Evolutionary conservation across 2,113 vertebrate genomes (phyloP).

Genomic region (Archilochus colubris): DNA sequence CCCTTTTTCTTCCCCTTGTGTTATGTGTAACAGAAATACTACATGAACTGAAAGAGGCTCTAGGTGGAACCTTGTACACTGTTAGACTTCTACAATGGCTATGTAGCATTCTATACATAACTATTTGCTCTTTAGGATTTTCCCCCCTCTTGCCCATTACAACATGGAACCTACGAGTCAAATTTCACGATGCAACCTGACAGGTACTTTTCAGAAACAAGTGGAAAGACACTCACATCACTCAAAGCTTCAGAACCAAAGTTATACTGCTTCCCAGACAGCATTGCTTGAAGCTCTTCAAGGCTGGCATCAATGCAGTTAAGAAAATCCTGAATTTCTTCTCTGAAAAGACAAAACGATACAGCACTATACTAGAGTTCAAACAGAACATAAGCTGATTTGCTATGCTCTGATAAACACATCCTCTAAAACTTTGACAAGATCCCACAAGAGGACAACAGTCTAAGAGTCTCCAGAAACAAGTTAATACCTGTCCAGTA

Average conservation of each 20-base stretch:
- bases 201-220: not conserved
- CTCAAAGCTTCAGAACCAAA: slow-evolving; percentile 14
- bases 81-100: not conserved
- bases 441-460: not conserved
- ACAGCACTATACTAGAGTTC: not conserved
- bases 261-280: slow-evolving; percentile 64
- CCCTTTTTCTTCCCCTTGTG: fast-evolving
- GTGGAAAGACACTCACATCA: slow-evolving; percentile 40
- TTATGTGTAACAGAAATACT: not conserved
- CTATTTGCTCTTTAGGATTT: not conserved
- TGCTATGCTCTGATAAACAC: not conserved
- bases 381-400: not conserved
- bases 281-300: slow-evolving; percentile 66
- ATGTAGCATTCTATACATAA: fast-evolving
- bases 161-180: not conserved
- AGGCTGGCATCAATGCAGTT: slow-evolving; percentile 67
- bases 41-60: not conserved
- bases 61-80: not conserved
- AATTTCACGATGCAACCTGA: not conserved
- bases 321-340: slow-evolving; percentile 72
- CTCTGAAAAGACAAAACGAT: slow-evolving; percentile 43
- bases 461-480: not conserved
- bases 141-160: not conserved
- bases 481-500: slow-evolving; percentile 61
- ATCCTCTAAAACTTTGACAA: not conserved